These are phyloP conservation scores for Cherax quadricarinatus DNA, from an alignment of 1,140 invertebrate species.

Conservation along the genomic window DNA sequence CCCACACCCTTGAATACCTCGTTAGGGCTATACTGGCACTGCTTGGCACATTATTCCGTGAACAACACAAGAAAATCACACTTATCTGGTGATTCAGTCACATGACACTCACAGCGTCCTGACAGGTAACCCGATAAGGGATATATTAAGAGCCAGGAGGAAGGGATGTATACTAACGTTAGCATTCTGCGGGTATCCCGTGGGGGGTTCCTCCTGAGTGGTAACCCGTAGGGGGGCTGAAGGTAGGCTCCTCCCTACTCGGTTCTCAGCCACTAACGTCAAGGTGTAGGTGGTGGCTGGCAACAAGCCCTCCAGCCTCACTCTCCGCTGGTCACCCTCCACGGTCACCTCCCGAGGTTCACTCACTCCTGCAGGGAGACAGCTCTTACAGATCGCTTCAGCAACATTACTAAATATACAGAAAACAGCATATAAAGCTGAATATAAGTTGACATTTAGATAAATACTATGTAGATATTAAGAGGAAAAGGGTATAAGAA, in stretches of 20 bases:
- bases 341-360: slow-evolving; percentile 49
- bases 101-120: not conserved
- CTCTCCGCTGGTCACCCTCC: slow-evolving; percentile 52
- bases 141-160: not conserved
- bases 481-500: too few species aligned
- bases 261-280: slow-evolving; percentile 66
- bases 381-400: too few species aligned
- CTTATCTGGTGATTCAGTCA: too few species aligned
- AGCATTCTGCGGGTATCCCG: slow-evolving; percentile 85
- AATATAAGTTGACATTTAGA: too few species aligned
- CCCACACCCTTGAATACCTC: too few species aligned
- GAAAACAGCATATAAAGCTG: too few species aligned
- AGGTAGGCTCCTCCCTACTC: slow-evolving; percentile 75
- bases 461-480: too few species aligned
- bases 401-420: too few species aligned
- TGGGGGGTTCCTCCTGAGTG: slow-evolving; percentile 78
- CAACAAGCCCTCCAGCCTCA: slow-evolving; percentile 46
- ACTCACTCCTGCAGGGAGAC: not conserved
- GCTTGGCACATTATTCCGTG: too few species aligned
- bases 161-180: slow-evolving; percentile 76
- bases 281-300: slow-evolving; percentile 64
- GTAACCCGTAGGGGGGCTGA: slow-evolving; percentile 72
- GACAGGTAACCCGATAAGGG: not conserved
- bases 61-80: too few species aligned
- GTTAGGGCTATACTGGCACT: too few species aligned